Base-by-base conservation (phyloP, 2,113 vertebrate genomes). In the Nothobranchius kuhntae region DNA sequence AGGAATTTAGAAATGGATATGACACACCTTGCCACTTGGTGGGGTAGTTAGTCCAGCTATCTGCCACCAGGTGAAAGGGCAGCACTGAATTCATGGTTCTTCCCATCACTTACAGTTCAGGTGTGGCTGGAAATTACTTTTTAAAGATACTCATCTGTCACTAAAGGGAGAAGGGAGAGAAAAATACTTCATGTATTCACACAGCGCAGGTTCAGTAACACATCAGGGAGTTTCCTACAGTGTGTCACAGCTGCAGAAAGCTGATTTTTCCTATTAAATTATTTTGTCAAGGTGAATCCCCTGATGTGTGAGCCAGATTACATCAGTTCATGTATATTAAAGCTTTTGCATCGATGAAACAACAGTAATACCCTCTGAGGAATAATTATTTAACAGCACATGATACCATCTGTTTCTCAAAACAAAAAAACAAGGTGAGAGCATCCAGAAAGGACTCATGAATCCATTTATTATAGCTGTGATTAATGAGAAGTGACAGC, bases 21-120 rank as follows among this genome's bases (percentile, higher is more conserved):
- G 81, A 82, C 80, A 69, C 74, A 82, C 86, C 84, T 88, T 83
- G 80, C 89, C 89, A 90, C 89, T 88, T 81, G 87, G 86, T 87
- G 89, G 89, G 77, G 87, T 84, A 86, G 86, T 90, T 83, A 75
- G 84, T 86, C 89, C 86, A 90, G 79, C 73, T 83, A 88, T 90
- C 55, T 42, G 64, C 35, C 36, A 30, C 53, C 79, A 88, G 89
- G 87, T 89, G 86, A 88, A 83, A 87, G 87, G 86, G 79, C 84
- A 87, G 26, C 38, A 11, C 45, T 50, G 17, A 44, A 24, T 40
- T 54, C 64, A 44, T 66, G 26, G 50, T 44, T 54, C 9, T 36
- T n/a, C 17, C 36, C 13, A 1, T 10, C 54, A 44, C n/a, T 54
- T 13, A 51, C 52, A 24, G 17, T 26, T n/a, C 53, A 58, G 45